These are phyloP conservation scores for Sparus aurata DNA, from an alignment of 2,797 vertebrate species.

Conservation along the genomic window DNA sequence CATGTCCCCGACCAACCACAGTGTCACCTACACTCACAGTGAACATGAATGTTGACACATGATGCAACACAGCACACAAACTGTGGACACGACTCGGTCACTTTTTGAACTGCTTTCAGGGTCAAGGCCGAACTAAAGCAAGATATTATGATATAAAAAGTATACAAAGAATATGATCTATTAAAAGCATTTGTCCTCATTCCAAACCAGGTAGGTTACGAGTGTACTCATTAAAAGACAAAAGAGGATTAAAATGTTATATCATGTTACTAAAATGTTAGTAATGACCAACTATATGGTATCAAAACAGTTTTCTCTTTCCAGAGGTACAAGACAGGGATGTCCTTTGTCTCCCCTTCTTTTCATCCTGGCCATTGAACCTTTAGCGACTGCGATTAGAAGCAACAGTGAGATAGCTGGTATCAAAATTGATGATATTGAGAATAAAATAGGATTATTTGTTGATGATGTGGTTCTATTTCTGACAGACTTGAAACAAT, in stretches of 20 bases:
- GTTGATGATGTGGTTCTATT: too few species aligned
- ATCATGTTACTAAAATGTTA: not conserved
- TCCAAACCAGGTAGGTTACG: not conserved
- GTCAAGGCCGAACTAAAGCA: not conserved
- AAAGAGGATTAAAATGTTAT: too few species aligned
- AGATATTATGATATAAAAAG: not conserved
- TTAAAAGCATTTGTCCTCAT: not conserved
- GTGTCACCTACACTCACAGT: not conserved
- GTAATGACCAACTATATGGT: not conserved
- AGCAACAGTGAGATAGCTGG: too few species aligned
- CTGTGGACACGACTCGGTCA: not conserved
- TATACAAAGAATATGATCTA: not conserved
- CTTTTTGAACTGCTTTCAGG: not conserved
- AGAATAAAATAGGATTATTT: too few species aligned
- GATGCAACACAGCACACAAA: not conserved
- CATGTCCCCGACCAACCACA: not conserved
- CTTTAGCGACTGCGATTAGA: too few species aligned
- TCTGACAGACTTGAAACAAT: too few species aligned
- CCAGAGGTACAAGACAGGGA: too few species aligned
- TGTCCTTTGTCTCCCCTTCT: too few species aligned
- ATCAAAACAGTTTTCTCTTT: too few species aligned
- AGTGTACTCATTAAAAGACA: not conserved
- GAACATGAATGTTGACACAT: not conserved
- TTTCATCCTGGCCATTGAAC: too few species aligned
- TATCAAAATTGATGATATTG: too few species aligned